A percentile compares a stretch with the other conserved stretches of the same genome.
Conservation (phyloP, 2,113 vertebrate genomes). For the Hippoglossus stenolepis region DNA sequence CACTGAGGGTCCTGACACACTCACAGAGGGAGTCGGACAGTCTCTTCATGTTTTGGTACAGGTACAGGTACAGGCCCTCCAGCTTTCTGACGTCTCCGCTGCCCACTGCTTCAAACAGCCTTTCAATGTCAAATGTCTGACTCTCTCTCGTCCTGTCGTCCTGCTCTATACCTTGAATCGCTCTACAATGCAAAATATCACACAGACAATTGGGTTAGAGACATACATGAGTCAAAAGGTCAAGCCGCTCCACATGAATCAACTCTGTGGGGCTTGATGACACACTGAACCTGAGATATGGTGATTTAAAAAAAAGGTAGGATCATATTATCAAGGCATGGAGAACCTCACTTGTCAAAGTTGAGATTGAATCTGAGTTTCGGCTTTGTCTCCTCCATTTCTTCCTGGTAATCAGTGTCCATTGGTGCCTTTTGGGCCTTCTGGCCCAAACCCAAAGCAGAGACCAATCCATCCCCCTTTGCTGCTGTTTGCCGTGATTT, state of each 20-base stretch:
- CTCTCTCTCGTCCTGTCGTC: constrained; percentile 55
- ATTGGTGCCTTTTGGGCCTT: constrained; percentile 83
- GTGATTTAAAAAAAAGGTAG: not conserved
- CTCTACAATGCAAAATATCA: constrained; percentile 38
- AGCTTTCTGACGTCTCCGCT: constrained; percentile 84
- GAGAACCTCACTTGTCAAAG: constrained; percentile 78
- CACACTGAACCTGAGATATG: constrained; percentile 10
- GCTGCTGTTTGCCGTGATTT: not conserved
- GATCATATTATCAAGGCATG: constrained; percentile 36
- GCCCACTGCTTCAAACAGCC: constrained; percentile 90
- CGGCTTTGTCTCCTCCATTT: constrained; percentile 71
- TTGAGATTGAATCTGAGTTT: constrained; percentile 84
- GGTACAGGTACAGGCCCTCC: constrained; percentile 86
- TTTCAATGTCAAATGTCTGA: constrained; percentile 62
- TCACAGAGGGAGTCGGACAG: constrained; percentile 91
- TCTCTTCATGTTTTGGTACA: constrained; percentile 84
- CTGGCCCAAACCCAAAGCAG: constrained; percentile 73
- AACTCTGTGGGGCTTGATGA: constrained; percentile 9
- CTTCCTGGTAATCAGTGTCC: constrained; percentile 89
- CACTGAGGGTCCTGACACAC: constrained; percentile 41
- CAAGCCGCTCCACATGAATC: constrained; percentile 11
- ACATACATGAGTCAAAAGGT: not conserved
- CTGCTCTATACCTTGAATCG: constrained; percentile 60
- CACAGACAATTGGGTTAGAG: not conserved
- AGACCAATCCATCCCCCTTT: constrained; percentile 51